These are phyloP conservation scores for Chelonia mydas DNA, from an alignment of 2,797 vertebrate species.

Conservation along the genomic window DNA sequence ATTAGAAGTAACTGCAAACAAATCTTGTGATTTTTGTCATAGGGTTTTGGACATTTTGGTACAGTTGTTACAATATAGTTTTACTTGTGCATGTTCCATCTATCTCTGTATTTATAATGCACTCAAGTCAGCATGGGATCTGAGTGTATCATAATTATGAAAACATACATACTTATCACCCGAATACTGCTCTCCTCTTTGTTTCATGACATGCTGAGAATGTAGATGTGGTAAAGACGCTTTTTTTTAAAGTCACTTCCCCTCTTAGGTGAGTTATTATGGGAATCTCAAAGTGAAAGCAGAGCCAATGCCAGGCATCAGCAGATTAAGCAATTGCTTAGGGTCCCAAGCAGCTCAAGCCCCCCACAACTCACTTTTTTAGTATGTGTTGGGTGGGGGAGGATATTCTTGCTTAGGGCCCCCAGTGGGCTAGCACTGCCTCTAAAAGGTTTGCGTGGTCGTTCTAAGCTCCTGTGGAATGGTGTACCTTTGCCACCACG, in stretches of 20 bases:
- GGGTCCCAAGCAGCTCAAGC: no score
- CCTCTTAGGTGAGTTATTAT: not conserved
- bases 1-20: not conserved
- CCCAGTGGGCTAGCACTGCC: no score
- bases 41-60: no score
- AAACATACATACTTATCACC: not conserved
- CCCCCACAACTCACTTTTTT: no score
- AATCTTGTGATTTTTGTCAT: not conserved
- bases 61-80: no score
- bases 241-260: not conserved
- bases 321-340: no score
- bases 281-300: not conserved
- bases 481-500: no score
- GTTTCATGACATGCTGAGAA: not conserved
- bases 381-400: no score
- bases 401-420: no score
- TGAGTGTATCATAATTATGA: not conserved
- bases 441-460: no score
- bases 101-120: not conserved
- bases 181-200: not conserved
- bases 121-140: not conserved
- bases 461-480: not conserved
- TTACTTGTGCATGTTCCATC: no score
- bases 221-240: not conserved
- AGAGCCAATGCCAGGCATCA: not conserved